Conservation (phyloP, 1,140 invertebrate species). For the Chlorops oryzae region DNA sequence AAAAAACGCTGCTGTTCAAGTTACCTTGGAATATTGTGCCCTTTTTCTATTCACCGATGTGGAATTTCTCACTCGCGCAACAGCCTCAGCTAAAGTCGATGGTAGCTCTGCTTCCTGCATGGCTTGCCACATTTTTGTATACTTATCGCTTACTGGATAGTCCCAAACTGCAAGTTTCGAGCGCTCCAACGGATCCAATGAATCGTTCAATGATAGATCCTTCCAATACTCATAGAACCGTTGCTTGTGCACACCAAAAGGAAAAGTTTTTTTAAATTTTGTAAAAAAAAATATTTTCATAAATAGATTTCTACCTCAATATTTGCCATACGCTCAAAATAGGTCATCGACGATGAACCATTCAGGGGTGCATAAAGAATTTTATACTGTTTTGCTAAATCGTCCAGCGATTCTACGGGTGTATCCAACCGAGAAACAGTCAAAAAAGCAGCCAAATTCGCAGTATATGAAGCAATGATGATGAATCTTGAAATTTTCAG, state of each 20-base stretch:
- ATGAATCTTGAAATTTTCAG: constrained; percentile 69
- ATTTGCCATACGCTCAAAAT: constrained; percentile 92
- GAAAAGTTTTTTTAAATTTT: too few relatives aligned
- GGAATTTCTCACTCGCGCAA: constrained; percentile 69
- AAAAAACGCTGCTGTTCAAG: too few relatives aligned
- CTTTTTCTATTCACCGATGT: too few relatives aligned
- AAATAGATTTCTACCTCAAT: too few relatives aligned
- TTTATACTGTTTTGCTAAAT: constrained; percentile 90
- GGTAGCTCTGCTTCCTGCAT: constrained; percentile 89
- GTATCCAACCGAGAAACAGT: constrained; percentile 89
- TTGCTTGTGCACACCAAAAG: too few relatives aligned
- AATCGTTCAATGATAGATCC: constrained; percentile 93
- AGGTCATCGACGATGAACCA: constrained; percentile 74
- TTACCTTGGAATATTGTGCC: too few relatives aligned
- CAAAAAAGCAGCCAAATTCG: constrained; percentile 90
- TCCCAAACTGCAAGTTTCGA: constrained; percentile 97
- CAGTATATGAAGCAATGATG: constrained; percentile 97
- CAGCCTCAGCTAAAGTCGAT: constrained; percentile 65
- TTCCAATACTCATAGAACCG: constrained; percentile 98
- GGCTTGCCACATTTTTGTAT: constrained; percentile 96
- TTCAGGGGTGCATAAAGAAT: constrained; percentile 87
- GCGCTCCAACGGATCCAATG: constrained; percentile 76
- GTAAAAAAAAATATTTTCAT: too few relatives aligned
- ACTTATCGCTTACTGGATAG: constrained; percentile 96
- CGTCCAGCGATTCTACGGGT: constrained; percentile 86